A percentile compares a stretch with the other conserved stretches of the same genome.
Conservation (phyloP, 2,888 invertebrate species). For the Parnassius smintheus region DNA sequence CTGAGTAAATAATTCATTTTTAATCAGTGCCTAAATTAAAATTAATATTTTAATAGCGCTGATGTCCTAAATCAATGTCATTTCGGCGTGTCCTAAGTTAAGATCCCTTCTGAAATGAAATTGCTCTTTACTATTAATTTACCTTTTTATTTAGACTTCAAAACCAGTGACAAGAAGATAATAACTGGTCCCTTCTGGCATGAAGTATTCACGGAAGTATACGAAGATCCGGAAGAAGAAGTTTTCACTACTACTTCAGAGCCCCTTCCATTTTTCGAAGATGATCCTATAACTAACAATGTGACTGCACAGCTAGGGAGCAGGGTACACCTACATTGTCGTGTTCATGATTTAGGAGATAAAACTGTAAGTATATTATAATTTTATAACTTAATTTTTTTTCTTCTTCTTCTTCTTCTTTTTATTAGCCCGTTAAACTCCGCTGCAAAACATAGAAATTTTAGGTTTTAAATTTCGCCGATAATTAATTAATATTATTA, state of each 20-base stretch:
- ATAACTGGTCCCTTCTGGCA: conserved; percentile 73
- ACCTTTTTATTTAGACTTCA: conserved; percentile 53
- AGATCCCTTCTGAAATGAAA: too few relatives aligned
- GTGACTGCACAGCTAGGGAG: conserved; percentile 85
- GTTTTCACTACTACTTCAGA: conserved; percentile 83
- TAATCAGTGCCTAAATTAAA: too few relatives aligned
- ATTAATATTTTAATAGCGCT: too few relatives aligned
- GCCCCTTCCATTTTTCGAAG: conserved; percentile 87
- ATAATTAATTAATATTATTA: too few relatives aligned
- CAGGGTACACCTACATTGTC: conserved; percentile 84
- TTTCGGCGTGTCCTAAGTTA: too few relatives aligned
- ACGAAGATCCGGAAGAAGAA: conserved; percentile 66
- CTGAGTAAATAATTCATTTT: too few relatives aligned
- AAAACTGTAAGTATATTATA: conserved; percentile 80
- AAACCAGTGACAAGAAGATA: conserved; percentile 69
- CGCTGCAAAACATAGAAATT: too few relatives aligned
- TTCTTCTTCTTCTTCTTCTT: too few relatives aligned
- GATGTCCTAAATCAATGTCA: too few relatives aligned
- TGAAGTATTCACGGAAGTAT: conserved; percentile 67
- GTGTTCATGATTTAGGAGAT: conserved; percentile 85
- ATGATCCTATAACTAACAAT: conserved; percentile 83
- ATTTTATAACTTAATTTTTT: too few relatives aligned
- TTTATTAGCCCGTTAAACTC: too few relatives aligned
- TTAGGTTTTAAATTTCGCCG: too few relatives aligned
- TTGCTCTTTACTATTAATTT: neutral